Evolutionary conservation across 2,888 invertebrate genomes (phyloP).

Genomic region (Erynnis tages): DNA sequence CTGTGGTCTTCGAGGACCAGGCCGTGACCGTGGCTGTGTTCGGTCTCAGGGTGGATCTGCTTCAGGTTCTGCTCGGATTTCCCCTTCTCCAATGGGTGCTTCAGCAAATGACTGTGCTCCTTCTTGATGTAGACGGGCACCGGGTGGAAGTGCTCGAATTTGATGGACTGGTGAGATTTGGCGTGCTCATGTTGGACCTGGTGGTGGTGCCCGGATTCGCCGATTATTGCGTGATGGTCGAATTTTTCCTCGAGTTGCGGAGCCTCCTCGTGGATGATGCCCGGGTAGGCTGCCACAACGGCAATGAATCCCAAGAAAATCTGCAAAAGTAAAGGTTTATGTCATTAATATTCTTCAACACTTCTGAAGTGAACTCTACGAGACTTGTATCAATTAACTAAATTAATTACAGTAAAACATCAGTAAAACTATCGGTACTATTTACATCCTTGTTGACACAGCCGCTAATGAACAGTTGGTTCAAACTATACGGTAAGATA

Average conservation of each 20-base stretch:
- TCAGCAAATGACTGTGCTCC: conserved; percentile 83
- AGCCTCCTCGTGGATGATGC: conserved; percentile 67
- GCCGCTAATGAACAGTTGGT: too few species aligned
- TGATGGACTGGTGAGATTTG: conserved; percentile 86
- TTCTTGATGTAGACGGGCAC: conserved; percentile 86
- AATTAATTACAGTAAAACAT: too few species aligned
- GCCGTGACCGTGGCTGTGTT: conserved; percentile 81
- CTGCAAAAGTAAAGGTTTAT: conserved; percentile 47
- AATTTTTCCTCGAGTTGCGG: conserved; percentile 64
- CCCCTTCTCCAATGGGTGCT: conserved; percentile 84
- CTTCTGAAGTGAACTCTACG: too few species aligned
- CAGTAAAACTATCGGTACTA: too few species aligned
- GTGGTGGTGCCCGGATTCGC: conserved; percentile 80
- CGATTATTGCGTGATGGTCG: conserved; percentile 64
- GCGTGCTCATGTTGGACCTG: conserved; percentile 84
- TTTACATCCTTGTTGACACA: too few species aligned
- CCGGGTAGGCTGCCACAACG: conserved; percentile 69
- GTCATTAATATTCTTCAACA: too few species aligned
- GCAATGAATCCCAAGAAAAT: conserved; percentile 75
- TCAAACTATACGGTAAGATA: too few species aligned
- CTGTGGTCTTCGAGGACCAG: conserved; percentile 82
- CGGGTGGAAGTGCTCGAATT: conserved; percentile 86
- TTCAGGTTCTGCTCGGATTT: conserved; percentile 82
- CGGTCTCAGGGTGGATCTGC: conserved; percentile 82
- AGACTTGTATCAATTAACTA: too few species aligned